Evolutionary conservation across 1,140 invertebrate species (phyloP).

Genomic region (Pygmarrhopalites habei): DNA sequence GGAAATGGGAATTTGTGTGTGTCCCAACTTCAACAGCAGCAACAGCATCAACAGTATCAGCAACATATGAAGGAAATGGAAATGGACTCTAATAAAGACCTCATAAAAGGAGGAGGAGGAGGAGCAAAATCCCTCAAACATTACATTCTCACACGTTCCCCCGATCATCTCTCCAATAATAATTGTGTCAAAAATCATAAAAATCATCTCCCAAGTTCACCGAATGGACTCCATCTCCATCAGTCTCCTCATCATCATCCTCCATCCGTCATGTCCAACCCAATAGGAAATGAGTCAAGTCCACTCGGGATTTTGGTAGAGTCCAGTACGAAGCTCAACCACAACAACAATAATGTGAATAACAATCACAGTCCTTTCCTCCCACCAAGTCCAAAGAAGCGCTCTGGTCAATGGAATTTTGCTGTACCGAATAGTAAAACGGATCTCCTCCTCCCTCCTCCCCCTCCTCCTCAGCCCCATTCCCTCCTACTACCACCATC

Average conservation of each 20-base stretch:
- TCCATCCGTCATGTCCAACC: too few relatives aligned
- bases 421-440: constrained; percentile 20
- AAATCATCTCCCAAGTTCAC: constrained; percentile 13
- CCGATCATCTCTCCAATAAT: constrained; percentile 18
- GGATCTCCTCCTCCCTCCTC: constrained; percentile 16
- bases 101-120: too few relatives aligned
- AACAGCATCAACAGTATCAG: not conserved
- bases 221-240: not conserved
- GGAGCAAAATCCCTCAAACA: constrained; percentile 28
- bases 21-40: not conserved
- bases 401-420: constrained; percentile 32
- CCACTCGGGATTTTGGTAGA: not conserved
- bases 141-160: constrained; percentile 27
- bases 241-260: not conserved
- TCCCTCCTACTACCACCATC: not conserved
- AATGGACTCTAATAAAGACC: constrained; percentile 17
- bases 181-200: constrained; percentile 1
- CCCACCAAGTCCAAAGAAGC: constrained; percentile 36
- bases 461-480: constrained; percentile 5
- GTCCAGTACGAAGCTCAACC: not conserved
- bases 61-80: constrained; percentile 12
- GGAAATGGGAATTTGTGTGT: too few relatives aligned
- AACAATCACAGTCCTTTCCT: constrained; percentile 19
- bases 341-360: not conserved
- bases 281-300: not conserved